Base-by-base conservation (phyloP, 1,140 invertebrate genomes). In the Cephus cinctus region DNA sequence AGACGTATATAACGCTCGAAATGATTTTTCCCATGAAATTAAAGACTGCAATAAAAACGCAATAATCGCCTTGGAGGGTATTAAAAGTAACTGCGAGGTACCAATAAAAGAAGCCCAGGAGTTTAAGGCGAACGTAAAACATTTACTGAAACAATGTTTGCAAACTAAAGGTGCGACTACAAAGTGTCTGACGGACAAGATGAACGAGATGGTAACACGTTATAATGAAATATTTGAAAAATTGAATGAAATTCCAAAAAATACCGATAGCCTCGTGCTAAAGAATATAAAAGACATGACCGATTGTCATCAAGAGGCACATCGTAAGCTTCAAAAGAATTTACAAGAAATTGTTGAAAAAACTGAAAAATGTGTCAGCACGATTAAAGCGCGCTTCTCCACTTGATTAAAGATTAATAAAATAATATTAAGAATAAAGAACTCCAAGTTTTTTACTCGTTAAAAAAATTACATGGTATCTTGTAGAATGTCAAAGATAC, bases 1-100 rank as follows among this genome's bases (percentile, higher is more conserved):
- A 2, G 5, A 42, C 3, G n/a, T 40, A 2, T 4, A 22, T 25
- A 30, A 1, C 6, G 27, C 41, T 5, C 4, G 22, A 4, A 31
- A 16, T 11, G 19, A 9, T 11, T 48, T 40, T 30, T 18, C 14
- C 11, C 12, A 3, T 12, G 21, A 38, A n/a, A 31, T 40, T 14
- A 30, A 31, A 20, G 11, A 27, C 6, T 48, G 46, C 46, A 41
- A 18, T 14, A 38, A 48, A 22, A 48, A 23, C 16, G 39, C 20
- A 9, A 16, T 41, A 6, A 39, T 8, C 8, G 25, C 9, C 3
- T 11, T 48, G 6, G 36, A 41, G 25, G 41, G 19, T 5, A 31
- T 15, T 2, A 48, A 25, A 34, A 23, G n/a, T 5, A 20, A 21
- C 2, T 38, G 18, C 8, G 46, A 48, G 20, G 18, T 25, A 3